Evolutionary conservation across 2,113 vertebrate genomes (phyloP).

Genomic region (Microtus montanus): DNA sequence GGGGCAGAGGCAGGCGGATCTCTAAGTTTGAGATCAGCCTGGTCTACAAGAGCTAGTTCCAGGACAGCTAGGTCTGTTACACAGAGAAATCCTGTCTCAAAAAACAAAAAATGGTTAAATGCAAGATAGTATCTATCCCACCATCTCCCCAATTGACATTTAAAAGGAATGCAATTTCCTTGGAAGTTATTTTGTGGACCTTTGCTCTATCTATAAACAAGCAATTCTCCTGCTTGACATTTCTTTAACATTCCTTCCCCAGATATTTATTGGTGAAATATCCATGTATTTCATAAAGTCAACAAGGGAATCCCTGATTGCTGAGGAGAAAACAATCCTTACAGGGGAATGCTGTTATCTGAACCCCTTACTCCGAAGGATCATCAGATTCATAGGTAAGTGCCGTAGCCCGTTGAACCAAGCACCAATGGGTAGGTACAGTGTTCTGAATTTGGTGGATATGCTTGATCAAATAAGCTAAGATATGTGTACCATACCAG

Average conservation of each 20-base stretch:
- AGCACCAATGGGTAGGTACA: not conserved
- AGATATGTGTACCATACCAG: constrained; percentile 60
- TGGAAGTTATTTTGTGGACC: not conserved
- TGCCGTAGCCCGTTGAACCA: not conserved
- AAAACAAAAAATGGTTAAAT: not conserved
- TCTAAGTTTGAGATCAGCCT: too few species aligned
- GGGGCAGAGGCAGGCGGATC: too few species aligned
- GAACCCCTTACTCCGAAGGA: constrained; percentile 95
- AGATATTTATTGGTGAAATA: constrained; percentile 98
- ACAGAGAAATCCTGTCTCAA: too few species aligned
- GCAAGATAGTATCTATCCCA: not conserved
- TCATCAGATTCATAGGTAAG: constrained; percentile 97
- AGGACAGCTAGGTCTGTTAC: too few species aligned
- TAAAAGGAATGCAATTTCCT: not conserved
- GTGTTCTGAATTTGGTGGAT: constrained; percentile 23
- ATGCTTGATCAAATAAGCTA: constrained; percentile 47
- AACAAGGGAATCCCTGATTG: constrained; percentile 93
- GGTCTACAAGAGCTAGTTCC: too few species aligned
- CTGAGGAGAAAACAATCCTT: constrained; percentile 97
- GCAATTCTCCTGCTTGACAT: not conserved
- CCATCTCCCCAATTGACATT: not conserved
- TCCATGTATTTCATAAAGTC: constrained; percentile 99
- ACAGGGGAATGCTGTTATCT: constrained; percentile 99
- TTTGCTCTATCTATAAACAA: constrained; percentile 26
- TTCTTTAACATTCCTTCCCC: constrained; percentile 66